Base-by-base conservation (phyloP, 2,113 vertebrate species). In the Callionymus lyra region DNA sequence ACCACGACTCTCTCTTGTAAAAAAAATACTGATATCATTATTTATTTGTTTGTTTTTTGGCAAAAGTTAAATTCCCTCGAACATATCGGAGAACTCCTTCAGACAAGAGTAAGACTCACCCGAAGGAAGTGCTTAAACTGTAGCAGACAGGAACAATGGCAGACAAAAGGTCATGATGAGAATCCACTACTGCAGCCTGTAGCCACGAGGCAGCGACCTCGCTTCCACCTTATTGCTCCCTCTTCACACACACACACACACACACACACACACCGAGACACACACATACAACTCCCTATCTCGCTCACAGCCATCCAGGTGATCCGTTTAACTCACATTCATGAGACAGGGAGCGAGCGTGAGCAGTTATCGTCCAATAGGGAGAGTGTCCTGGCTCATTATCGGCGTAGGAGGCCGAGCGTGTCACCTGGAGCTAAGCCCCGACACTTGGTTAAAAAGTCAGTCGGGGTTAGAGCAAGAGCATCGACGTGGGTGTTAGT, bases 191-290 rank as follows among this genome's bases (percentile, higher is more conserved):
- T 65, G 35, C 56, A 51, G 56, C 55, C 59, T 55, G 67, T 80
- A 74, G 70, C 68, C 51, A 78, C 50, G n/a, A 44, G 85, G 71
- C 68, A 83, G 72, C 53, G 80, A 84, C 85, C 76, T 88, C 74
- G 80, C 88, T 89, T 90, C 84, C 84, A 86, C 84, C 76, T 81
- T 81, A 81, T 82, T 84, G 80, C 82, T 53, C 63, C 42, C 59
- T 56, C 53, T 51, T 50, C 63, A 54, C 67, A 65, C 50, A 52
- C 55, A 56, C 54, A 56, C 59, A 59, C 45, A 50, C 59, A 50
- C 46, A 54, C 60, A 42, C 32, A 52, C 53, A 59, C 42, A 44
- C n/a, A n/a, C 57, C 66, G 35, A 14, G 41, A 49, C 52, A 9
- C 62, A 15, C 41, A 57, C 55, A 40, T 57, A n/a, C n/a, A n/a